These are phyloP conservation scores for Euplexia lucipara DNA, from an alignment of 2,888 invertebrate genomes.

Conservation along the genomic window DNA sequence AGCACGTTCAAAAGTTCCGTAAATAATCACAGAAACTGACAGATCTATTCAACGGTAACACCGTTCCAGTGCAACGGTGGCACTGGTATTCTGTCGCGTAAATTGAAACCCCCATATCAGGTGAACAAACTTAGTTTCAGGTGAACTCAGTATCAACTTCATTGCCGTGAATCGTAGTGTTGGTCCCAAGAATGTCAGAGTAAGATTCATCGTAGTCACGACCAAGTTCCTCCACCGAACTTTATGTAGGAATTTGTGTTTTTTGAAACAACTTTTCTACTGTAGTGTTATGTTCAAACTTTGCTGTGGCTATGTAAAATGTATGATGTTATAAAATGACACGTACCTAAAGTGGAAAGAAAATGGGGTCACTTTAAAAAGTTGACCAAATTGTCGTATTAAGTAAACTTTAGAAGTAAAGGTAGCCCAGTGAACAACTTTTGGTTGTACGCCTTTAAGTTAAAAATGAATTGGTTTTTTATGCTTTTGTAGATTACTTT, in stretches of 20 bases:
- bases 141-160: slow-evolving; percentile 35
- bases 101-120: slow-evolving; percentile 25
- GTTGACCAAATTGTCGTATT: not conserved
- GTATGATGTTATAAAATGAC: not conserved
- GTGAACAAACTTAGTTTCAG: slow-evolving; percentile 34
- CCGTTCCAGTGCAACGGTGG: too few relatives aligned
- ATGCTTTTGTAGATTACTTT: not conserved
- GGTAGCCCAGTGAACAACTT: not conserved
- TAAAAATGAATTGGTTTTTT: not conserved
- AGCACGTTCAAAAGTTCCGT: not conserved
- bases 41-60: not conserved
- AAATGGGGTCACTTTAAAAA: slow-evolving; percentile 1
- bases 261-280: slow-evolving; percentile 23
- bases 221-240: slow-evolving; percentile 17
- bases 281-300: slow-evolving; percentile 23
- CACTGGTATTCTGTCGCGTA: slow-evolving; percentile 6
- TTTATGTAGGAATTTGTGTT: slow-evolving; percentile 24
- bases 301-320: slow-evolving; percentile 11
- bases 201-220: slow-evolving; percentile 32
- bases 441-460: not conserved
- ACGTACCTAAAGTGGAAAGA: not conserved
- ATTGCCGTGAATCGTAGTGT: slow-evolving; percentile 23
- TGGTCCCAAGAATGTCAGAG: slow-evolving; percentile 23
- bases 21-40: not conserved
- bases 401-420: not conserved